Evolutionary conservation across 2,888 invertebrate genomes (phyloP), one percentile per base, ranked within the genome.

Genomic region (Gisinianus flammeolus): DNA sequence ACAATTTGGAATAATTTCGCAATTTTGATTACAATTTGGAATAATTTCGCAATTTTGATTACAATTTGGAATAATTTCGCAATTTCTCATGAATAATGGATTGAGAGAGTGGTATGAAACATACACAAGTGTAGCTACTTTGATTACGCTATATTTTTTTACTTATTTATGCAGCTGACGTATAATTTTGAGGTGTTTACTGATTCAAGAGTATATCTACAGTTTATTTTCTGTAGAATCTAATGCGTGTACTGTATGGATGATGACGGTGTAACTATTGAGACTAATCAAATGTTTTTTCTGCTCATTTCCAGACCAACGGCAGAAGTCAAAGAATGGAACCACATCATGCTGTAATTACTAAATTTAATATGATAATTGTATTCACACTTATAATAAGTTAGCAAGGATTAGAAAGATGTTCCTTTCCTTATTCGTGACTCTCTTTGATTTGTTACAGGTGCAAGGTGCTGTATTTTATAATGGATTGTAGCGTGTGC

Each of bases 271-370:
- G n/a, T 6, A 44, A 44, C 6, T 26, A 26, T n/a, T 58, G 24
- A 62, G 24, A 26, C 62, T 62, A 62, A 62, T 28, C 24, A 6
- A 28, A 26, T 62, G 30, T 66, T 66, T 66, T 66, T 5, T 56
- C 22, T 78, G 19, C 85, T 84, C 82, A 86, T 91, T 92, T 85
- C 3, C 91, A 96, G 95, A 95, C 92, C 95, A 95, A 91, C 92
- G 95, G 90, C 95, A 95, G 90, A 95, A 95, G 89, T 95, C 95
- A 90, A 96, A 96, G 93, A 94, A 94, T 85, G 94, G 94, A 86
- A 95, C 94, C 90, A 94, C 94, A 92, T 95, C 95, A 91, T 96
- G 95, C 91, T 94, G 94, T 86, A 26, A 12, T 26, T 5, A 12
- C 24, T 62, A 10, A 62, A 28, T 62, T 28, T n/a, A 12, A 24